These are phyloP conservation scores for Brachionus asplanchnoidis DNA, from an alignment of 1,140 invertebrate species.

Conservation along the genomic window DNA sequence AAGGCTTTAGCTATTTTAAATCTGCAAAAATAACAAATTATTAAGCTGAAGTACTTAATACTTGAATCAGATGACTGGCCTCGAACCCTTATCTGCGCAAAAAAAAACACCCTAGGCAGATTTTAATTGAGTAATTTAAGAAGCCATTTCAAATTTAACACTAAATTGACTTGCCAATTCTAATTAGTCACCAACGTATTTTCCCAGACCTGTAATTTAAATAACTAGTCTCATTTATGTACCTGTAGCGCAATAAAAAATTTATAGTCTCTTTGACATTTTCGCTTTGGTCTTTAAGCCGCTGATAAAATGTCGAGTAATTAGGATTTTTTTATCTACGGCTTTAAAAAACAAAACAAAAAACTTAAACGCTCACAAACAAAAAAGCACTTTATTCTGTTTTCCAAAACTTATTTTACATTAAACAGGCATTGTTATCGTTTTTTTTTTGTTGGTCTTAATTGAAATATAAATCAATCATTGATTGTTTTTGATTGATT, in stretches of 20 bases:
- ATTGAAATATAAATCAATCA: slow-evolving; percentile 33
- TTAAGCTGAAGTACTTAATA: not conserved
- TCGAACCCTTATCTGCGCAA: not conserved
- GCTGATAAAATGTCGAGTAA: not conserved
- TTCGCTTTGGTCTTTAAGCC: not conserved
- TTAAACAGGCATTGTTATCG: slow-evolving; percentile 31
- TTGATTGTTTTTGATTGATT: slow-evolving; percentile 14
- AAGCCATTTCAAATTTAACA: slow-evolving; percentile 20
- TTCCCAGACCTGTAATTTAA: not conserved
- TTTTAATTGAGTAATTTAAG: slow-evolving; percentile 23
- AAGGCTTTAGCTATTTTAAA: not conserved
- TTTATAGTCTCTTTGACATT: slow-evolving; percentile 3
- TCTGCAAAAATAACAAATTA: slow-evolving; percentile 34
- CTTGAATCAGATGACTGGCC: not conserved
- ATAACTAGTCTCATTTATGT: not conserved
- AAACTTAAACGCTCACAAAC: not conserved
- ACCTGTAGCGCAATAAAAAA: not conserved
- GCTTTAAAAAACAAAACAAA: not conserved
- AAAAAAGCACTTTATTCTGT: slow-evolving; percentile 5
- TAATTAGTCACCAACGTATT: not conserved
- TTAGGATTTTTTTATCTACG: not conserved
- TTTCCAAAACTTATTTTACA: slow-evolving; percentile 1
- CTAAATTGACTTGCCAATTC: not conserved
- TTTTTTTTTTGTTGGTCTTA: not conserved
- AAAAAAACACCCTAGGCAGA: not conserved